Percentiles rank a stretch among this genome's conserved stretches.
Evolutionary conservation across 2,797 vertebrate species (phyloP).

Genomic region (Melopsittacus undulatus): DNA sequence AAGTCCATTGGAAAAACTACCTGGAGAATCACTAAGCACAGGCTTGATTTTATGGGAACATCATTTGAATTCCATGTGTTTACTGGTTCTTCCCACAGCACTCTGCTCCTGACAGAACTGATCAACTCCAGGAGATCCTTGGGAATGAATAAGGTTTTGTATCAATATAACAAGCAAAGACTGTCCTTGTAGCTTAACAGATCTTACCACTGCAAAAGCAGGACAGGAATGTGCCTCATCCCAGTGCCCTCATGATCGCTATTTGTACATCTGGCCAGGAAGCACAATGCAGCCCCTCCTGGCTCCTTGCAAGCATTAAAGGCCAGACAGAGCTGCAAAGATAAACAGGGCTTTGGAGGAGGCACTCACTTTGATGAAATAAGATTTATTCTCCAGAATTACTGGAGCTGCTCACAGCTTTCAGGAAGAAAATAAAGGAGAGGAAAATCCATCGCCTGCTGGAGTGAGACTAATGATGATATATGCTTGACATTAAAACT

Average conservation of each 20-base stretch:
- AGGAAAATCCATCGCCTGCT: neutral
- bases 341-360: constrained; percentile 25
- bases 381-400: constrained; percentile 60
- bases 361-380: constrained; percentile 45
- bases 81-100: neutral
- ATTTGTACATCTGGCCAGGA: constrained; percentile 50
- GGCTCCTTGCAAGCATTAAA: neutral
- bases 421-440: constrained; percentile 36
- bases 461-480: constrained; percentile 53
- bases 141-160: neutral
- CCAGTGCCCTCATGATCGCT: neutral
- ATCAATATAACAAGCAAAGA: constrained; percentile 29
- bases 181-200: constrained; percentile 17
- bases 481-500: neutral
- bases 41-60: neutral
- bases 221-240: constrained; percentile 51
- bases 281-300: constrained; percentile 6
- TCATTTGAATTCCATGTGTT: neutral
- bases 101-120: neutral
- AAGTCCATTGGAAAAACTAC: neutral
- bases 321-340: constrained; percentile 46
- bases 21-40: neutral
- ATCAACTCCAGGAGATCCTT: neutral
- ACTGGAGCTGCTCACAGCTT: constrained; percentile 48
- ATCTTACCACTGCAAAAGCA: constrained; percentile 51